Evolutionary conservation across 2,797 vertebrate genomes (phyloP), one percentile per base, ranked within the genome.

Genomic region (Rhinogobio ventralis): DNA sequence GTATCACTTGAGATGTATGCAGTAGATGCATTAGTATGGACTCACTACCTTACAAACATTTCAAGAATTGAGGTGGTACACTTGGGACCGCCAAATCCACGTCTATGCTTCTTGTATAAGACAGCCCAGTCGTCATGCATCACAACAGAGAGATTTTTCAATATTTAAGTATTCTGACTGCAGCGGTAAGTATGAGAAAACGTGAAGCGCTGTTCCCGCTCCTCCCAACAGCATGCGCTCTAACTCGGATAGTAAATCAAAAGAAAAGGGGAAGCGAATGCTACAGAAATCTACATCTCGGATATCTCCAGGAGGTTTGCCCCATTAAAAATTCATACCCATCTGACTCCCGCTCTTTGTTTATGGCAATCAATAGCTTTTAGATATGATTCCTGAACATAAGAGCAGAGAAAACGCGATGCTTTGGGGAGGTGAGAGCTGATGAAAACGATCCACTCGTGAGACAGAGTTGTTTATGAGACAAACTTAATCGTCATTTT

Each of bases 301-400:
- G 75, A 81, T 90, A 78, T 86, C 89, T 86, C 83, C 81, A 79
- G 72, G 81, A 88, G 84, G 84, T 77, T 86, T 92, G 88, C 91
- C 91, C 90, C 92, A 96, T 96, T 95, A 96, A 96, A 95, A 93
- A 96, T 96, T 95, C 89, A 96, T 94, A 86, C 28, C 66, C 90
- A 85, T 87, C 89, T 93, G 93, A 95, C 94, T 92, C 93, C 91
- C 91, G 92, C 62, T 64, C 90, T 94, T 92, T 95, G 93, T 94
- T 94, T 94, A 92, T 94, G 91, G 89, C 93, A 93, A 96, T 96
- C 96, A 92, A 96, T 96, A 96, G 94, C 95, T 96, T 93, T 96
- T 95, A 96, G 94, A 95, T 95, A 94, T 95, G 94, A 96, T 95
- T 93, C 92, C 79, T 85, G 49, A 79, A 72, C 39, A 79, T 15